Base-by-base conservation (phyloP, 1,140 invertebrate genomes). In the Calosoma granatense region DNA sequence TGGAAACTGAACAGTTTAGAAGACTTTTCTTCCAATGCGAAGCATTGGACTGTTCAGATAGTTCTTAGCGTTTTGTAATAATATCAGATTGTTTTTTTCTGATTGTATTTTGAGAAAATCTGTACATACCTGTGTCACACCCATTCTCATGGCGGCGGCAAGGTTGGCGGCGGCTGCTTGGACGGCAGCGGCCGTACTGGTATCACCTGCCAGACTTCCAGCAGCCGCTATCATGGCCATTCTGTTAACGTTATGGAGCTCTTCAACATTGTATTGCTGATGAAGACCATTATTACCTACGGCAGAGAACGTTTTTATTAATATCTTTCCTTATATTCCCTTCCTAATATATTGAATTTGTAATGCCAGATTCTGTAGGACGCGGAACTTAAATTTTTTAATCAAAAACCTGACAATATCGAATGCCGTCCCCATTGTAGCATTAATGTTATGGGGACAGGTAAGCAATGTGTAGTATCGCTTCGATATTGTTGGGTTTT, bases 91-190 rank as follows among this genome's bases (percentile, higher is more conserved):
- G 19, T 51, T 12, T 4, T 6, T 51, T 19, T n/a, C n/a, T 53
- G n/a, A 26, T 21, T 20, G 12, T 14, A 14, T 17, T 54, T 9
- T 53, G 20, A 3, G 19, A 43, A 22, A 51, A 56, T 17, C 2
- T 53, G 54, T n/a, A 56, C 56, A 59, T 60, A 71, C 70, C 57
- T 72, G 70, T 47, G 69, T 69, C 2, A 71, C 69, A 54, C 80
- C 79, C 74, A 90, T 85, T 59, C 87, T 76, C 87, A 90, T 90
- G 1, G 87, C 88, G 51, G 90, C 89, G 3, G 87, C 88, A 26
- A 88, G 79, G 56, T 81, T 81, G 12, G 77, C 86, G 14, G 78
- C 86, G 15, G 84, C 82, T 1, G 83, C 84, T 65, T 85, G 83
- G 12, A 85, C 83, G 0, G 78, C 79, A 0, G 73, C 72, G 11